Conservation (phyloP, 2,888 invertebrate genomes). For the Nebria salina region DNA sequence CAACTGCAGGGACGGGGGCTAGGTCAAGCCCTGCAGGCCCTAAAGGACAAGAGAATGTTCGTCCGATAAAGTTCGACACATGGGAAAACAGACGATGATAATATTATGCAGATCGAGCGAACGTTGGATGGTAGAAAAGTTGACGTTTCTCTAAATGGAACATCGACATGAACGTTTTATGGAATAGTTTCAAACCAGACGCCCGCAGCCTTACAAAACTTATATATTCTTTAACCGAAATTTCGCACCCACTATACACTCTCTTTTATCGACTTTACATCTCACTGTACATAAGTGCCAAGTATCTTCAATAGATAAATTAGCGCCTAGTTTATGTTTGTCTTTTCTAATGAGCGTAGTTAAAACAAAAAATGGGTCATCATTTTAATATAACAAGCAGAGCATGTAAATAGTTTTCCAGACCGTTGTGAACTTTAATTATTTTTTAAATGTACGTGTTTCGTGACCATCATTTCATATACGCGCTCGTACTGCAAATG, state of each 20-base stretch:
- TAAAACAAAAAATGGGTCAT: background rate
- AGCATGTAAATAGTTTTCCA: constrained; percentile 27
- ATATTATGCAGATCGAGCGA: constrained; percentile 10
- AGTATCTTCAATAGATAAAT: no score
- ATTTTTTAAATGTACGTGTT: constrained; percentile 19
- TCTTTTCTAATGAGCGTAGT: background rate
- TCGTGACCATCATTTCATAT: background rate
- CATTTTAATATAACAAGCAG: constrained; percentile 25
- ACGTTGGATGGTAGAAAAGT: background rate
- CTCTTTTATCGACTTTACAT: no score
- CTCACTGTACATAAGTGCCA: no score
- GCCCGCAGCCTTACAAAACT: background rate
- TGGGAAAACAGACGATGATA: constrained; percentile 10
- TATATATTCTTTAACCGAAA: background rate
- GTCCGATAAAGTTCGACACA: background rate
- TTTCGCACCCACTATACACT: no score
- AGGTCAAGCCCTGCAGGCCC: constrained; percentile 3
- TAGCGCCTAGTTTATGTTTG: no score
- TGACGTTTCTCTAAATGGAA: constrained; percentile 7
- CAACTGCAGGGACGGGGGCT: background rate
- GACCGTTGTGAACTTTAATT: constrained; percentile 20
- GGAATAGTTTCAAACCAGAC: background rate
- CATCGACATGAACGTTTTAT: background rate
- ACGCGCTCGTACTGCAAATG: background rate
- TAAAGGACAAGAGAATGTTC: background rate